These are phyloP conservation scores for Tenthredo livida DNA, from an alignment of 2,888 invertebrate genomes.

Conservation along the genomic window DNA sequence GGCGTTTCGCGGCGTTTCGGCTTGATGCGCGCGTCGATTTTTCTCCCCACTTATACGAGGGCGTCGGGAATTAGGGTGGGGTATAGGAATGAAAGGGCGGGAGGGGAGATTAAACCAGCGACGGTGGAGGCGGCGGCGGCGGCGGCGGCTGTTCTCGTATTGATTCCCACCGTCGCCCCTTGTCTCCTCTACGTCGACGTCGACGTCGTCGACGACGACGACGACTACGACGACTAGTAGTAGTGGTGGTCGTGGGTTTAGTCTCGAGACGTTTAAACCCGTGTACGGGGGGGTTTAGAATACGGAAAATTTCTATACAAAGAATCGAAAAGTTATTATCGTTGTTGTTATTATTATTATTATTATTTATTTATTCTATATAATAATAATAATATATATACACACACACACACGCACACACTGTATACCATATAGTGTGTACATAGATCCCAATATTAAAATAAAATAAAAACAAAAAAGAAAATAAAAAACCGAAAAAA, in stretches of 20 bases:
- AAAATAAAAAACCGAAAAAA: no score
- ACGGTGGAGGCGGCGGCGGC: slow-evolving; percentile 76
- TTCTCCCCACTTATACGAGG: neutral
- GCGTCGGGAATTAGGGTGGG: neutral
- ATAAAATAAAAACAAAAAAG: no score
- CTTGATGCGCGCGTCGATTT: slow-evolving; percentile 12
- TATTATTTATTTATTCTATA: neutral
- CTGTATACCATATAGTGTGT: no score
- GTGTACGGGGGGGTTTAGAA: neutral
- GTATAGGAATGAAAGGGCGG: neutral
- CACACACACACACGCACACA: no score
- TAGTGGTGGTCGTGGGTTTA: neutral
- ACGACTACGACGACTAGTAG: neutral
- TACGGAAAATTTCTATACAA: neutral
- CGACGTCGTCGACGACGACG: slow-evolving; percentile 19
- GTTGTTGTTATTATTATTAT: neutral
- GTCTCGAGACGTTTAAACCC: slow-evolving; percentile 36
- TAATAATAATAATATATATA: neutral
- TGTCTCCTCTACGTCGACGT: slow-evolving; percentile 54
- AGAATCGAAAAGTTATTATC: no score
- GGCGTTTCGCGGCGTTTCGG: neutral
- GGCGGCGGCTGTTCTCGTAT: slow-evolving; percentile 75
- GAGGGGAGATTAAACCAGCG: slow-evolving; percentile 55
- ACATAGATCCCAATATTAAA: no score
- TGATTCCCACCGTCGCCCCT: slow-evolving; percentile 67